Evolutionary conservation across 92 coral and sea anemone species (phyloP), one percentile per base, ranked within the genome.

Genomic region (Palythoa heliodiscus): DNA sequence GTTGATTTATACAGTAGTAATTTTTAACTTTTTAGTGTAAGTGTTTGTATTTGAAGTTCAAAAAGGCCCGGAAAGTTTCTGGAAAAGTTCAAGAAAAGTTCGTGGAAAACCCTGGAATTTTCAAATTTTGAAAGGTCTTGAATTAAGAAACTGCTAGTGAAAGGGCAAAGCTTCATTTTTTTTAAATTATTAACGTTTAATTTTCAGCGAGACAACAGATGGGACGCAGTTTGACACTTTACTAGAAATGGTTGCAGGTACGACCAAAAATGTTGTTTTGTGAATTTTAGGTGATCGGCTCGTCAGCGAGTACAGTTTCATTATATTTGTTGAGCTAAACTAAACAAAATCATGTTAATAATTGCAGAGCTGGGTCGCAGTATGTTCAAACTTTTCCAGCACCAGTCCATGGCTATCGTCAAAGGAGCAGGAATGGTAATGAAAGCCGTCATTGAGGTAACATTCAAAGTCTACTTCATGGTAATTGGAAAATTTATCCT

Each of bases 351-450:
- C 11, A 16, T 14, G 2, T 39, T 35, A 14, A n/a, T 48, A n/a
- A 17, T 72, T 84, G 24, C 82, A 93, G 98, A 88, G 25, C 93
- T 94, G 86, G 98, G 98, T 13, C 95, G 98, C 52, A 91, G 91
- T 55, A 96, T 96, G 86, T 96, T 94, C 86, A 91, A 93, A 73
- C 92, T 96, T 37, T 96, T 96, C 63, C 90, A 96, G 97, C 98
- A 96, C 70, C 99, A 98, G 25, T 96, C 99, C 3, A 96, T 93
- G 88, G 98, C 99, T 57, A 96, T 96, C 63, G 99, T 96, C 2
- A 96, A 96, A 77, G 99, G 99, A 57, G 99, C 99, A 75, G 99
- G 98, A 16, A 94, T 96, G 99, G 99, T 96, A 11, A 91, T 96
- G 97, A 96, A 95, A 64, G 99, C 99, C 20, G 94, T 96, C 9